Evolutionary conservation across 2,113 vertebrate genomes (phyloP).

Genomic region (Aptenodytes forsteri): DNA sequence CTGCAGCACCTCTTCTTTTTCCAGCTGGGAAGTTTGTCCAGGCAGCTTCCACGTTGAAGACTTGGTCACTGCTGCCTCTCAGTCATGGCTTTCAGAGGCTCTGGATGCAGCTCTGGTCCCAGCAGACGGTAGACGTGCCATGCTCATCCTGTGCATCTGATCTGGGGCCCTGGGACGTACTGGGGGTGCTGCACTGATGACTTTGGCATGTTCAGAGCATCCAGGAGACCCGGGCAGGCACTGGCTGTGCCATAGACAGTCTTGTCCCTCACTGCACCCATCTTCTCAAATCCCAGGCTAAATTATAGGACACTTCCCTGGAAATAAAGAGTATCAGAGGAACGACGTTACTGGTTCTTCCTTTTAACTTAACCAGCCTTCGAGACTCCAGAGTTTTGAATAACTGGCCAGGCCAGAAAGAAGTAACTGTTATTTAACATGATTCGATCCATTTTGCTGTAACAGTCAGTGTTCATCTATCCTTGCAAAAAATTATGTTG

Average conservation of each 20-base stretch:
- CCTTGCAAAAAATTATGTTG: not conserved
- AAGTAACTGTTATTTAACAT: not conserved
- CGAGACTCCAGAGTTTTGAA: not conserved
- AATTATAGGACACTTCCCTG: not conserved
- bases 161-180: not conserved
- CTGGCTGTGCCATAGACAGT: not conserved
- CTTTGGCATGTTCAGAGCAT: accelerated
- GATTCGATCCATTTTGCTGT: not conserved
- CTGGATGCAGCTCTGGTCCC: not conserved
- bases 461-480: not conserved
- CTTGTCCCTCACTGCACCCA: not conserved
- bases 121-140: not conserved
- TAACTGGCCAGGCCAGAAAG: not conserved
- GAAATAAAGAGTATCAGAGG: not conserved
- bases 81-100: not conserved
- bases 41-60: not conserved
- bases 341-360: not conserved
- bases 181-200: accelerated
- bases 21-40: not conserved
- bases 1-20: not conserved
- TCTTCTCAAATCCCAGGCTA: not conserved
- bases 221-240: not conserved
- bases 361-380: not conserved
- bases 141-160: not conserved
- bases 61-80: not conserved